phyloP scores from a whole-genome alignment of 1,140 invertebrate species.

The Leptinotarsa lineolata region DNA sequence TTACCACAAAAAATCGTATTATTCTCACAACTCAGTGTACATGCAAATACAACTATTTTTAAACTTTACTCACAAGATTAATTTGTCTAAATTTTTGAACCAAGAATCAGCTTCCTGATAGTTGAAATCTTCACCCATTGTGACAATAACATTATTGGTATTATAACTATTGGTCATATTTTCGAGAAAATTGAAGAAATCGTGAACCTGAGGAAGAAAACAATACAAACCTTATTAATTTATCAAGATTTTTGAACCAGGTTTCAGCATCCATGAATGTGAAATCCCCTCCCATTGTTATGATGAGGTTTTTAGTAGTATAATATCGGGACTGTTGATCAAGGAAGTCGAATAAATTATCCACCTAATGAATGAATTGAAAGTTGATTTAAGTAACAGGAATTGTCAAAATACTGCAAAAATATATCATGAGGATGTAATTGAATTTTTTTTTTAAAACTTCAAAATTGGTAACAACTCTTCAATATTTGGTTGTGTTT shows the following conservation, averaged over 20 bases:
- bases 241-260: slow-evolving; percentile 89
- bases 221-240: slow-evolving; percentile 76
- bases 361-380: slow-evolving; percentile 54
- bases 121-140: slow-evolving; percentile 93
- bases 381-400: not conserved
- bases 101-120: slow-evolving; percentile 84
- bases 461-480: too few species aligned
- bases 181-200: slow-evolving; percentile 63
- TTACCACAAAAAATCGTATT: too few species aligned
- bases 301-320: slow-evolving; percentile 74
- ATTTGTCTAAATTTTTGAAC: slow-evolving; percentile 87
- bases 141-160: slow-evolving; percentile 79
- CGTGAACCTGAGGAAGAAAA: slow-evolving; percentile 56
- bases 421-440: too few species aligned
- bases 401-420: too few species aligned
- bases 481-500: too few species aligned
- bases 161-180: slow-evolving; percentile 58
- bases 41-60: slow-evolving; percentile 59
- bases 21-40: too few species aligned
- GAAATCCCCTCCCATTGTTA: slow-evolving; percentile 96
- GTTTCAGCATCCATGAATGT: slow-evolving; percentile 82
- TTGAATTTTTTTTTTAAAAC: too few species aligned
- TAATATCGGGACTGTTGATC: slow-evolving; percentile 58
- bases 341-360: slow-evolving; percentile 63
- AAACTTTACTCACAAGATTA: slow-evolving; percentile 73